Base-by-base conservation (phyloP, 2,797 vertebrate genomes). In the Hemitrygon akajei region DNA sequence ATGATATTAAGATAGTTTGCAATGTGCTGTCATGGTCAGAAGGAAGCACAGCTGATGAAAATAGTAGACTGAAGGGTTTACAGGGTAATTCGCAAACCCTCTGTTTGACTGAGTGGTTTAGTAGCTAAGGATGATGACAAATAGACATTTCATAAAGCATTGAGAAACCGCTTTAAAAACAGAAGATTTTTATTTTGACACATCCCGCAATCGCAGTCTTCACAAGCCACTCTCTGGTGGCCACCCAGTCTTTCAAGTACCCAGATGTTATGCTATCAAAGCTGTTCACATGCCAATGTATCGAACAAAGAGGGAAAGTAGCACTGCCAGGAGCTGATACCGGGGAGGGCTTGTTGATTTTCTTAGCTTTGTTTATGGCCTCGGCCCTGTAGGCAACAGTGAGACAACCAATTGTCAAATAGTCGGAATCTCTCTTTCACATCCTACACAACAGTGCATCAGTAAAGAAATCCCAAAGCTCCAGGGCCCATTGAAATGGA, bases 221-320 rank as follows among this genome's bases (percentile, higher is more conserved):
- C n/a, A 56, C 82, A 69, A 34, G 37, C n/a, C 34, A 63, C 34
- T 89, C 63, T 89, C 86, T 69, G 37, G 63, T 89, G 86, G n/a
- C 86, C 86, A 89, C 63, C 86, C 86, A 89, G 86, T 37, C 86
- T 89, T 89, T 89, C n/a, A 34, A 89, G 86, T 89, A 69, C n/a
- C 60, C 86, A 89, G 63, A 89, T 69, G 60, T 89, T 89, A 69
- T 89, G 86, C 86, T 89, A 89, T 89, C 86, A 89, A 89, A 66
- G 63, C 86, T 89, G 86, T 69, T 89, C 63, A 69, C 86, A 89
- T 73, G 40, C 66, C 91, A 92, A 92, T 92, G 73, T 47, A 47
- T 75, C 71, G 73, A 76, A 93, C 91, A 93, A 93, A 75, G 91
- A 76, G 76, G 71, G 91, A 76, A 71, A 73, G 73, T 73, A 75